Base-by-base conservation (phyloP, 2,797 vertebrate species). In the Potorous gilbertii region DNA sequence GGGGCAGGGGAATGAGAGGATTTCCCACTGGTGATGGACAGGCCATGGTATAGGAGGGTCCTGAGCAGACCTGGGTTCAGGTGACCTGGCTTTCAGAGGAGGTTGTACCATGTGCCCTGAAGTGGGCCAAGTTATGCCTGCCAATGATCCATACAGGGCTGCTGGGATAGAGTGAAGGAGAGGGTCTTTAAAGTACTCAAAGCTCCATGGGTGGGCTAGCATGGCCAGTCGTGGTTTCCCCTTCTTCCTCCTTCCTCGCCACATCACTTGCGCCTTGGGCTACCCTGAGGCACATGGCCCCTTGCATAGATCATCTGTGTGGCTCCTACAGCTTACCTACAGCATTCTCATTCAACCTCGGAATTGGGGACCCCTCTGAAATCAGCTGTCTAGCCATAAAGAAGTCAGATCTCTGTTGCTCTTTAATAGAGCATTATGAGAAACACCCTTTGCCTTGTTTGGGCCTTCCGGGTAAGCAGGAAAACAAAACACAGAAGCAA, bases 401-500 rank as follows among this genome's bases (percentile, higher is more conserved):
- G 14, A 27, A 34, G 62, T 2, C 31, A n/a, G 29, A 31, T 59
- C 57, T 12, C 28, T 13, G 29, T 12, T 13, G 57, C 11, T 59
- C 29, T 59, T 66, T 74, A 21, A n/a, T 21, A 0, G 62, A n/a
- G 34, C 16, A n/a, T n/a, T 13, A 24, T 27, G 28, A 57, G 34
- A 74, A 40, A 8, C 10, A 6, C 34, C 62, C 0, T 8, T n/a
- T 24, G 66, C 66, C 16, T n/a, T 2, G 34, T 5, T 34, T n/a
- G 66, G 54, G 56, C 0, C 4, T 90, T 0, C 12, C 0, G 27
- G 12, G 21, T 16, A 52, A 93, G 57, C 46, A 24, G 27, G 54
- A 91, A 34, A 24, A 92, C 95, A 97, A 89, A 98, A 96, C 97
- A 98, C 97, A 97, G 96, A 97, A 97, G 98, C 94, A 59, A 92